Conservation (phyloP, 2,888 invertebrate species). For the Pharmacophagus antenor region DNA sequence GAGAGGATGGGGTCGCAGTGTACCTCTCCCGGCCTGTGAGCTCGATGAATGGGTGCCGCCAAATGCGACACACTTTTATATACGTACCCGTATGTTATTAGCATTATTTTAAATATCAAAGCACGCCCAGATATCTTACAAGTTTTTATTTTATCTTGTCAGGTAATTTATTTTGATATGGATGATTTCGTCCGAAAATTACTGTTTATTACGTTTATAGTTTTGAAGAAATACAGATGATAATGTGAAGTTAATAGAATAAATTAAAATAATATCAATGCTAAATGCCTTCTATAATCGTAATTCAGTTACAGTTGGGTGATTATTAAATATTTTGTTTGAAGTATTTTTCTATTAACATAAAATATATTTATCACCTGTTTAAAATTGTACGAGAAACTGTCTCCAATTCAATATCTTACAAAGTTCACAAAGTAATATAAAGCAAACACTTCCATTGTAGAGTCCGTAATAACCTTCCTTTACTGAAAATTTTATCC, state of each 20-base stretch:
- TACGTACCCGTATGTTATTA: background rate
- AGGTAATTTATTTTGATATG: background rate
- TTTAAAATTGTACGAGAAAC: conserved; percentile 14
- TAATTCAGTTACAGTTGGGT: too few relatives aligned
- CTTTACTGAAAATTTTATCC: conserved; percentile 46
- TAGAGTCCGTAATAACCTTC: conserved; percentile 40
- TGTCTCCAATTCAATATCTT: conserved; percentile 36
- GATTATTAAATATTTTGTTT: too few relatives aligned
- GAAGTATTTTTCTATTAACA: background rate
- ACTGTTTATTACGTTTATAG: background rate
- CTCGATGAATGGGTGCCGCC: background rate
- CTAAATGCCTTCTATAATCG: too few relatives aligned
- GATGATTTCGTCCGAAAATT: background rate
- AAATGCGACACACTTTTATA: conserved; percentile 11
- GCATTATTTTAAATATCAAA: background rate
- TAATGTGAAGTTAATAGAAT: too few relatives aligned
- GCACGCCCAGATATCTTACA: background rate
- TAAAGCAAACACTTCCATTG: conserved; percentile 41
- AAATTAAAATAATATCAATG: too few relatives aligned
- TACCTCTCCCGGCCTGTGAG: conserved; percentile 10
- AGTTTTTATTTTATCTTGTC: background rate
- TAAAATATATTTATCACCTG: conserved; percentile 21
- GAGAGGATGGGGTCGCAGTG: conserved; percentile 14
- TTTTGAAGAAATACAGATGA: too few relatives aligned
- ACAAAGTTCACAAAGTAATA: conserved; percentile 44